Base-by-base conservation (phyloP, 2,797 vertebrate species). In the Sparidentex hasta region DNA sequence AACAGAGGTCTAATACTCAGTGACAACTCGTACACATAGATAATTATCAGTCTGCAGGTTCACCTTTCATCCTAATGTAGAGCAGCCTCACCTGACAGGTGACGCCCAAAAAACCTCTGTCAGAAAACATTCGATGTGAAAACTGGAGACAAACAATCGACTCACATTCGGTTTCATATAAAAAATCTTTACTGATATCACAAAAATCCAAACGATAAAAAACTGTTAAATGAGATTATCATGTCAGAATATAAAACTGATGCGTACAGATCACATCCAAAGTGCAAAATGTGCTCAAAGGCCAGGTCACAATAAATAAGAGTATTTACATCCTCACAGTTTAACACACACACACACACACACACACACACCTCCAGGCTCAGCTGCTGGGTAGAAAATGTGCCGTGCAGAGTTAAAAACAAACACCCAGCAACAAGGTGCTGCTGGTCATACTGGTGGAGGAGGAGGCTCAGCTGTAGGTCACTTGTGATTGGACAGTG, bases 261-360 rank as follows among this genome's bases (percentile, higher is more conserved):
- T 54, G 52, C 65, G 62, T 13, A 59, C 25, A 59, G 17, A 41
- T 82, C 68, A 80, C 47, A 75, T 62, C 51, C 48, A 91, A 95
- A 95, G 91, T 92, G 91, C 89, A 87, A 81, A 87, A 27, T 75
- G 90, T 94, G 93, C 92, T 80, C 68, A 46, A 70, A 65, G 83
- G 85, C 66, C 72, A 66, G 33, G 72, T 78, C 46, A 54, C 46
- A 90, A 90, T 92, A 92, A 90, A 93, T 90, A 90, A 72, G 66
- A 78, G 54, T 77, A 79, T 64, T 71, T 65, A 87, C 74, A 82
- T 82, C 76, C 71, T 81, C 71, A 78, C 72, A 72, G 74, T 82
- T 78, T 29, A 58, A 70, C 48, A 77, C 48, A 13, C 56, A 25
- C 46, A 50, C 80, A 59, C 74, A 47, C 52, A 16, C 48, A 52